Evolutionary conservation across 1,140 invertebrate genomes (phyloP), one percentile per base, ranked within the genome.

Genomic region (Temnothorax nylanderi): DNA sequence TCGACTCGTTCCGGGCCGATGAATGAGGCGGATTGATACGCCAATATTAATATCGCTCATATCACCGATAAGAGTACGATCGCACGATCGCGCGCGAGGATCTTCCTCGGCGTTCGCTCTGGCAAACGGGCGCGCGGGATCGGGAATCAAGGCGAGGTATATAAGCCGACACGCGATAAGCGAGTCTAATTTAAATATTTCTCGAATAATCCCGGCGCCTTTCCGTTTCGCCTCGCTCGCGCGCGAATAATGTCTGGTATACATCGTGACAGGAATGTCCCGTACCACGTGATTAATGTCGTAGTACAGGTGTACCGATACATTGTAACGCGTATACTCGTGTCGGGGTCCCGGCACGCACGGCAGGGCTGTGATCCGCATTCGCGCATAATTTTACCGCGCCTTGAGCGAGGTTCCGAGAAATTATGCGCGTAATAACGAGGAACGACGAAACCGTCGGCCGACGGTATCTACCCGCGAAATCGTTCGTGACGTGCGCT

Each of bases 361-460:
- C 81, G 67, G 44, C 21, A 75, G 72, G 67, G 71, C 47, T 64
- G 64, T 47, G 85, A 87, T 87, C 85, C 88, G 85, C 88, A 85
- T 86, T 67, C 60, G 62, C 76, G 77, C 86, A 88, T 91, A 91
- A 91, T 89, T 89, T 87, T 58, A 56, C 82, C 87, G 90, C 64
- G 90, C 89, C 90, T 89, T 85, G 76, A 90, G 89, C 89, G 82
- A 91, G 80, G 87, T 89, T 77, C 85, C 76, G 64, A 87, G 89
- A 91, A 91, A 91, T 91, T 90, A 91, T 91, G 87, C 85, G 84
- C 77, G 89, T 89, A 91, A 91, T 91, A 91, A 91, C 89, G 90
- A 91, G 89, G 89, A 91, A 88, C 87, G 89, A 89, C 90, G 90
- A 87, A 91, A 91, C 54, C 87, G 90, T 91, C 90, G 89, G 62